These are phyloP conservation scores for Andrena bucephala DNA, from an alignment of 2,888 invertebrate species.

Conservation along the genomic window DNA sequence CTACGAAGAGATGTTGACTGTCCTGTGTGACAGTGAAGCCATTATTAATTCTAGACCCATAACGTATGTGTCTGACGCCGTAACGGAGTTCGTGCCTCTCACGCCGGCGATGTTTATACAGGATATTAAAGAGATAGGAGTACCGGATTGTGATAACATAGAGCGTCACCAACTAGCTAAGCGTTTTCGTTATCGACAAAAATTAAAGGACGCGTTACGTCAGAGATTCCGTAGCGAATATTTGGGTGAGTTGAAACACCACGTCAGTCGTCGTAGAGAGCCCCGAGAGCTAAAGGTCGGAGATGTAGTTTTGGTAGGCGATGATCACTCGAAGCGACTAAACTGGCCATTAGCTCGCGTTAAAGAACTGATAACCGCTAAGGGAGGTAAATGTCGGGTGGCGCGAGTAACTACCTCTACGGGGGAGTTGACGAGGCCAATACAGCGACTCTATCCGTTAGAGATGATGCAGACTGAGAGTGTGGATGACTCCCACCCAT, in stretches of 20 bases:
- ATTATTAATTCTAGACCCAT: conserved; percentile 80
- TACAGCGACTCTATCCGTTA: too few relatives aligned
- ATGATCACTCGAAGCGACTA: too few relatives aligned
- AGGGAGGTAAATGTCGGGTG: too few relatives aligned
- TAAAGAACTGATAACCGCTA: too few relatives aligned
- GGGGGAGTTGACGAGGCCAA: too few relatives aligned
- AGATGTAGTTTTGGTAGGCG: too few relatives aligned
- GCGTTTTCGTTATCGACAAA: conserved; percentile 17
- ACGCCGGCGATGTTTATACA: conserved; percentile 29
- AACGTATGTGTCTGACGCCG: conserved; percentile 64
- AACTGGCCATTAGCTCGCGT: too few relatives aligned
- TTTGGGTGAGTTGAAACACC: conserved; percentile 5
- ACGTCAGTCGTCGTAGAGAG: too few relatives aligned
- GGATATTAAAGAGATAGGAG: conserved; percentile 23
- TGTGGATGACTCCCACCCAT: too few relatives aligned
- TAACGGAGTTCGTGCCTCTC: conserved; percentile 8
- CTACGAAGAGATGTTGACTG: conserved; percentile 74
- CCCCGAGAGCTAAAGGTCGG: too few relatives aligned
- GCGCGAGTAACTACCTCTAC: too few relatives aligned
- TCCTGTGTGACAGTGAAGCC: conserved; percentile 77
- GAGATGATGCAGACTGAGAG: too few relatives aligned
- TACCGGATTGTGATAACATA: conserved; percentile 15
- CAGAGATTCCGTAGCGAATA: conserved; percentile 29
- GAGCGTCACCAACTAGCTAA: conserved; percentile 6
- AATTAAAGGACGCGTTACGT: conserved; percentile 12